These are phyloP conservation scores for Dunckerocampus dactyliophorus DNA, from an alignment of 2,113 vertebrate genomes.

Conservation along the genomic window DNA sequence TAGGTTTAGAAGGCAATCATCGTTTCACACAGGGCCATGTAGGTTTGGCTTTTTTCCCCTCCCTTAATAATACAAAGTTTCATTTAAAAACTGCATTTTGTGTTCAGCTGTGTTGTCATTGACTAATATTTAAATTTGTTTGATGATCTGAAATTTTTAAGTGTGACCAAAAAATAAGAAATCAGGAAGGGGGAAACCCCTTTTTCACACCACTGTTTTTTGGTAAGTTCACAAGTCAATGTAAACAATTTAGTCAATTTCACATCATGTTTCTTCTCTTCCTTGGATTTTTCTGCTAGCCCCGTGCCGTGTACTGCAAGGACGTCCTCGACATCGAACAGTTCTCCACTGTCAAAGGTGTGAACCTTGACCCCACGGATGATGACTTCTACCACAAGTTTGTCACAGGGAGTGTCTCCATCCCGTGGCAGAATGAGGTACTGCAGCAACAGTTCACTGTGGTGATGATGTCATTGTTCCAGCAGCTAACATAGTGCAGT, in stretches of 20 bases:
- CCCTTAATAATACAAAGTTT: too few relatives aligned
- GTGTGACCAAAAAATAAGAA: too few relatives aligned
- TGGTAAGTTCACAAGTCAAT: too few relatives aligned
- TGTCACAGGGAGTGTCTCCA: conserved; percentile 87
- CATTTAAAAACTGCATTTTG: too few relatives aligned
- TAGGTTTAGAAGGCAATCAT: too few relatives aligned
- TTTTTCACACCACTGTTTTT: too few relatives aligned
- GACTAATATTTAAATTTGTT: too few relatives aligned
- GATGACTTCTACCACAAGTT: conserved; percentile 86
- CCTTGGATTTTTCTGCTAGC: conserved; percentile 62
- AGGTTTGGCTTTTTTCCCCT: too few relatives aligned
- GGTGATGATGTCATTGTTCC: conserved; percentile 53
- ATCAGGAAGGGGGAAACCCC: too few relatives aligned
- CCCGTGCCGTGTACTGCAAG: conserved; percentile 87
- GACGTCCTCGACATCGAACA: conserved; percentile 85
- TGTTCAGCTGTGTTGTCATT: too few relatives aligned
- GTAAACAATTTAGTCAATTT: background rate
- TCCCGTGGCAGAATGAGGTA: conserved; percentile 97
- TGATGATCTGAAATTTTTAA: background rate
- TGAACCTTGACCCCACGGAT: conserved; percentile 84
- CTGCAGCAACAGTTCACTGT: conserved; percentile 15
- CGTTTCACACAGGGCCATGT: too few relatives aligned
- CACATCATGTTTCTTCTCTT: background rate
- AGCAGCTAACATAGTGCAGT: conserved; percentile 3
- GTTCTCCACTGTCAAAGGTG: conserved; percentile 88